A percentile compares a stretch with the other conserved stretches of the same genome.
These are phyloP conservation scores for Anthoptus insignis DNA, from an alignment of 2,888 invertebrate species.

Conservation along the genomic window DNA sequence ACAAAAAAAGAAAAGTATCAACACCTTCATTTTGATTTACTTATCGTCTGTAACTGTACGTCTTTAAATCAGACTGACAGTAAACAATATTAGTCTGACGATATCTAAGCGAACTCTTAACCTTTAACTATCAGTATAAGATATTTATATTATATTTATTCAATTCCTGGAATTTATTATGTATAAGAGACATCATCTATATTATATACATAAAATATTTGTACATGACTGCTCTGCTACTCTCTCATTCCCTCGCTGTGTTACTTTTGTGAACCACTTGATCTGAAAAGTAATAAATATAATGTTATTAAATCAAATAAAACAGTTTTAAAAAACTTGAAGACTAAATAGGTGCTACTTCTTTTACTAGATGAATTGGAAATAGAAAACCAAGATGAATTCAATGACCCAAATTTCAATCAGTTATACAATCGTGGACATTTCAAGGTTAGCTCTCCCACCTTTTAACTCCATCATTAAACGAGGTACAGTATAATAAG, in stretches of 20 bases:
- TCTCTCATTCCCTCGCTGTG: background rate
- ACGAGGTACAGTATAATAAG: too few relatives aligned
- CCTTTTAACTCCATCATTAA: too few relatives aligned
- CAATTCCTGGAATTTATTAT: slow-evolving; percentile 11
- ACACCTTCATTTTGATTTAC: slow-evolving; percentile 57
- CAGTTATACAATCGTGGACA: too few relatives aligned
- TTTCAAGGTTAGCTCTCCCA: too few relatives aligned
- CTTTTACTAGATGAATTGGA: too few relatives aligned
- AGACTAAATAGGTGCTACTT: too few relatives aligned
- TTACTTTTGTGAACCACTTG: background rate
- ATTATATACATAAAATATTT: slow-evolving; percentile 1
- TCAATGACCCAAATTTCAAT: too few relatives aligned
- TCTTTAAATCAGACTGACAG: slow-evolving; percentile 28
- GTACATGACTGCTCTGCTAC: background rate
- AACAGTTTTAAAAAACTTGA: too few relatives aligned
- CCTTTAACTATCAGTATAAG: slow-evolving; percentile 21
- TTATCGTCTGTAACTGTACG: slow-evolving; percentile 33
- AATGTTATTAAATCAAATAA: too few relatives aligned
- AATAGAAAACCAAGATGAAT: too few relatives aligned
- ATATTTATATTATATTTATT: background rate
- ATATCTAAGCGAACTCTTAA: slow-evolving; percentile 18
- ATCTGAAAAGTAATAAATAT: slow-evolving; percentile 16
- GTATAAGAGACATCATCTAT: slow-evolving; percentile 1
- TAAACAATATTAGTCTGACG: slow-evolving; percentile 13
- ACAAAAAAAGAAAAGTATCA: slow-evolving; percentile 54